Percentiles rank a stretch among this genome's conserved stretches.
Conservation (phyloP, 2,888 invertebrate genomes). For the Sipunculus nudus region DNA sequence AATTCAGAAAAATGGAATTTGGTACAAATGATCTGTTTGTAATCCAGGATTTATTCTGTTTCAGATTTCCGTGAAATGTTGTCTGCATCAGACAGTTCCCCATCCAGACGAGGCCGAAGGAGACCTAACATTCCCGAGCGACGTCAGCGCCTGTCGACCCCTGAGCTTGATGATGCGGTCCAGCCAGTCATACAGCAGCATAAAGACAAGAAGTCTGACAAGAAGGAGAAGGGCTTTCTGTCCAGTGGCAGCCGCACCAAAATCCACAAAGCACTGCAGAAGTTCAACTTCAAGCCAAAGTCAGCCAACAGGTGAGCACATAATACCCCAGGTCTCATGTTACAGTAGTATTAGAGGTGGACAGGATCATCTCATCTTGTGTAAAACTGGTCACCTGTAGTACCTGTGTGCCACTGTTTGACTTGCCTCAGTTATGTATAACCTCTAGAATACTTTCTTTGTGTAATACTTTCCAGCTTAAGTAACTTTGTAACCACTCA, state of each 20-base stretch:
- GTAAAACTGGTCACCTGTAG: too few relatives aligned
- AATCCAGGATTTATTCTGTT: too few relatives aligned
- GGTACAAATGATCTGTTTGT: too few relatives aligned
- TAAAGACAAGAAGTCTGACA: constrained; percentile 61
- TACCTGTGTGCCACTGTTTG: too few relatives aligned
- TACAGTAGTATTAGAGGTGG: too few relatives aligned
- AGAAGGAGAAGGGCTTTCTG: constrained; percentile 76
- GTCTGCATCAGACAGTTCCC: constrained; percentile 81
- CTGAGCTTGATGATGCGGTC: constrained; percentile 56
- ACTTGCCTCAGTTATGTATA: too few relatives aligned
- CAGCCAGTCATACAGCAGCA: constrained; percentile 23
- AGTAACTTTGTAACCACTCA: too few relatives aligned
- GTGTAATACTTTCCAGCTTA: too few relatives aligned
- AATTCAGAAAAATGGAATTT: neutral
- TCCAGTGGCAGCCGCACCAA: constrained; percentile 86
- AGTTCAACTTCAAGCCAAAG: constrained; percentile 75
- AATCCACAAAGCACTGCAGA: constrained; percentile 87
- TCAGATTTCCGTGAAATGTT: constrained; percentile 77
- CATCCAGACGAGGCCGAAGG: constrained; percentile 71
- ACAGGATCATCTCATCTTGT: too few relatives aligned
- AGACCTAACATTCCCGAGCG: constrained; percentile 75
- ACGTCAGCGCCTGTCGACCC: constrained; percentile 78
- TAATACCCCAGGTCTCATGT: constrained; percentile 29
- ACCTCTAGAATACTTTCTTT: too few relatives aligned
- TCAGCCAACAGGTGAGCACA: constrained; percentile 48